Percentiles rank a stretch among this genome's conserved stretches.
phyloP scores from a whole-genome alignment of 2,113 vertebrate genomes.

The Morone chrysops region DNA sequence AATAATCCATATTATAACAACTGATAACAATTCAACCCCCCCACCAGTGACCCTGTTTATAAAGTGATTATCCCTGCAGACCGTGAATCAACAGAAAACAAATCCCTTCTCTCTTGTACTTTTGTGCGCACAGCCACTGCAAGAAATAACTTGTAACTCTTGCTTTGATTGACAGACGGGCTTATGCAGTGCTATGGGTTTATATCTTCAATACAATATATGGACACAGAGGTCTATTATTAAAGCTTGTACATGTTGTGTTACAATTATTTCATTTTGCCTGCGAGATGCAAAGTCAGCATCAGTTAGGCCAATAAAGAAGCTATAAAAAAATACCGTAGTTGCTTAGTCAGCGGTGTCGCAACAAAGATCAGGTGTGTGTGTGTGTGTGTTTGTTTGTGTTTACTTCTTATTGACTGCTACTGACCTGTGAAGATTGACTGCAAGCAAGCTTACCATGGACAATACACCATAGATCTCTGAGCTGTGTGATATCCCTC shows the following conservation, averaged over 20 bases:
- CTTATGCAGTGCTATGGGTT: background rate
- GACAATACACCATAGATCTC: conserved; percentile 40
- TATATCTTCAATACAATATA: background rate
- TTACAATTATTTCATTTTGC: conserved; percentile 48
- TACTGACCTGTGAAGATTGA: conserved; percentile 40
- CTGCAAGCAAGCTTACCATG: conserved; percentile 20
- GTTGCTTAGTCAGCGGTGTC: conserved; percentile 37
- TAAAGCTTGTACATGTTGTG: conserved; percentile 21
- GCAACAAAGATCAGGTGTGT: conserved; percentile 24
- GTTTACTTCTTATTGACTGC: conserved; percentile 28
- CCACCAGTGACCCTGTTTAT: background rate
- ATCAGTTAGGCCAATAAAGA: conserved; percentile 42
- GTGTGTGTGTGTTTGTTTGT: conserved; percentile 25
- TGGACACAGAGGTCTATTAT: conserved; percentile 25
- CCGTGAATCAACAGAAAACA: background rate
- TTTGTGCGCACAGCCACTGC: too few species aligned
- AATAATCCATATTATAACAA: conserved; percentile 18
- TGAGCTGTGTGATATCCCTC: conserved; percentile 27
- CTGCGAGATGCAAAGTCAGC: conserved; percentile 56
- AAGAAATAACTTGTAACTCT: too few species aligned
- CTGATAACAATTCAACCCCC: background rate
- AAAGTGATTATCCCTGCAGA: background rate
- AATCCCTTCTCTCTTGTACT: background rate
- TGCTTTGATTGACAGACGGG: background rate
- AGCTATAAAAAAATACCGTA: conserved; percentile 26